A percentile compares a stretch with the other conserved stretches of the same genome.
Evolutionary conservation across 2,797 vertebrate genomes (phyloP).

Genomic region (Geotrypetes seraphini): DNA sequence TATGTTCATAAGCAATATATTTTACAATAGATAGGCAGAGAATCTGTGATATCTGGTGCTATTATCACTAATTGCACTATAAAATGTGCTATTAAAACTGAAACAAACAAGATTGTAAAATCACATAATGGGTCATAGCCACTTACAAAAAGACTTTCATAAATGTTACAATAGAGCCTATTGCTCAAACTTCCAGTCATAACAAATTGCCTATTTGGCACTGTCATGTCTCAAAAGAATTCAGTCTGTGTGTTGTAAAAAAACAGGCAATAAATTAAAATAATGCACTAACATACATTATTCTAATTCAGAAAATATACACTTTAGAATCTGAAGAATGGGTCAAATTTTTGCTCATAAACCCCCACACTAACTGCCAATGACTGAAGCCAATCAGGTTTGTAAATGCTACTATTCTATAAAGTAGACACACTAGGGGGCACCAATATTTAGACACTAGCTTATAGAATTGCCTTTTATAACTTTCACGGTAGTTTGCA

Average conservation of each 20-base stretch:
- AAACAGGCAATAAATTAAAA: not conserved
- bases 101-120: constrained; percentile 28
- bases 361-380: too few relatives aligned
- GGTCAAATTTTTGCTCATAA: too few relatives aligned
- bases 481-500: too few relatives aligned
- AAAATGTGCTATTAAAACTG: constrained; percentile 36
- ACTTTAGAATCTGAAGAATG: too few relatives aligned
- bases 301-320: too few relatives aligned
- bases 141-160: constrained; percentile 16
- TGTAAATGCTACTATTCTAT: too few relatives aligned
- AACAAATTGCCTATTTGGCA: not conserved
- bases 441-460: too few relatives aligned
- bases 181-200: constrained; percentile 3
- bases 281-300: not conserved
- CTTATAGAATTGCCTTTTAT: too few relatives aligned
- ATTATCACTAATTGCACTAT: constrained; percentile 35
- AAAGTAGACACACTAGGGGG: too few relatives aligned
- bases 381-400: too few relatives aligned
- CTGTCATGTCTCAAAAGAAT: not conserved
- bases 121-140: constrained; percentile 17
- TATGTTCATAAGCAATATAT: constrained; percentile 21
- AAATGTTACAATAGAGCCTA: constrained; percentile 2
- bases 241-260: too few relatives aligned
- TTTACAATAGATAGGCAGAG: constrained; percentile 26
- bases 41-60: constrained; percentile 25